These are phyloP conservation scores for Ceryle rudis DNA, from an alignment of 2,797 vertebrate genomes.

Conservation along the genomic window DNA sequence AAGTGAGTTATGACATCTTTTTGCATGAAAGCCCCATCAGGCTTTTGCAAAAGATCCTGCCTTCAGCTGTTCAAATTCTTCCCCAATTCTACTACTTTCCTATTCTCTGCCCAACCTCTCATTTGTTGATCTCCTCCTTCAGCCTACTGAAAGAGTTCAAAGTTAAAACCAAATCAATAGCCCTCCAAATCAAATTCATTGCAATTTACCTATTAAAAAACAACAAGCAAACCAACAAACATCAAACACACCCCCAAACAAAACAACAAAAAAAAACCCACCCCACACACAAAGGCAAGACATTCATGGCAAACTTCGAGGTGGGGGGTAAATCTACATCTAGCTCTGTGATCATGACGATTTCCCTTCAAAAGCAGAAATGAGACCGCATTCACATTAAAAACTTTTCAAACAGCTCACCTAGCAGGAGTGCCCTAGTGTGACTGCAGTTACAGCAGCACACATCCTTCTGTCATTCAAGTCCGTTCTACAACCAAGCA, in stretches of 20 bases:
- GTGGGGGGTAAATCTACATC: not conserved
- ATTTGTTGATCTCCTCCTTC: not conserved
- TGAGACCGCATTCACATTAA: not conserved
- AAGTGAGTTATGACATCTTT: not conserved
- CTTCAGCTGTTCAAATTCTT: not conserved
- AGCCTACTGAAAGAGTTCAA: not conserved
- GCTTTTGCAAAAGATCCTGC: not conserved
- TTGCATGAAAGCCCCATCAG: not conserved
- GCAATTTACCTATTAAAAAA: not conserved
- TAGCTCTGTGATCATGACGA: not conserved
- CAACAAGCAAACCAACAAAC: not conserved
- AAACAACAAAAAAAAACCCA: not conserved
- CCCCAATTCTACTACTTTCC: not conserved
- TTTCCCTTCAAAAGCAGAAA: not conserved
- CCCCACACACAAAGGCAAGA: not conserved
- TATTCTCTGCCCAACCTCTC: not conserved
- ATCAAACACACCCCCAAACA: not conserved
- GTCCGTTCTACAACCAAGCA: not conserved
- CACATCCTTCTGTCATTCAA: not conserved
- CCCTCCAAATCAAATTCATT: not conserved
- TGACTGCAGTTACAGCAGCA: not conserved
- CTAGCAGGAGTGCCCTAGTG: not conserved
- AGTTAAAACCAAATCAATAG: not conserved
- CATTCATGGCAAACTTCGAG: not conserved
- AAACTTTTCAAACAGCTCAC: not conserved